Evolutionary conservation across 2,113 vertebrate species (phyloP).

Genomic region (Acinonyx jubatus): DNA sequence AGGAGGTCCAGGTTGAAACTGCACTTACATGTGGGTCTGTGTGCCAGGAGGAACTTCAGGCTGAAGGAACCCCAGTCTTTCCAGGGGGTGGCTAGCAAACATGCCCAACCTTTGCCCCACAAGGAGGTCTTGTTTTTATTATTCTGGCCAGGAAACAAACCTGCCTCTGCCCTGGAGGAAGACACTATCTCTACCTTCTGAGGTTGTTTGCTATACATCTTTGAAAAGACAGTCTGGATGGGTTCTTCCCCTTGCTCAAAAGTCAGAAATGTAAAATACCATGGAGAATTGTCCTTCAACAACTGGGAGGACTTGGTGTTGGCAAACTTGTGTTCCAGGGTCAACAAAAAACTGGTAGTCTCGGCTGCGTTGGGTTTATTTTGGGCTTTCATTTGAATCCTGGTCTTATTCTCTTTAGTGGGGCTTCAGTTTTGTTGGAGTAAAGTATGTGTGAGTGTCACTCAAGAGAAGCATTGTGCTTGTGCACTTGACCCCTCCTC

Average conservation of each 20-base stretch:
- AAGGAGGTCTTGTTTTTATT: not conserved
- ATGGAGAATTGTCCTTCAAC: not conserved
- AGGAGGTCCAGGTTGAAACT: not conserved
- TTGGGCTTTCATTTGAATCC: not conserved
- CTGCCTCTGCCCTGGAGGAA: not conserved
- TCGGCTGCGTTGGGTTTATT: not conserved
- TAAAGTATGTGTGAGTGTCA: not conserved
- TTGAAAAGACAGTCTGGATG: not conserved
- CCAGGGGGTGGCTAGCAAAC: not conserved
- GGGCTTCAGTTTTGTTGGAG: not conserved
- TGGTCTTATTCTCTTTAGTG: not conserved
- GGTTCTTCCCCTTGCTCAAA: conserved; percentile 4
- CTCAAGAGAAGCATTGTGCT: not conserved
- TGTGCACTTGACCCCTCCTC: not conserved
- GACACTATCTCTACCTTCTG: not conserved
- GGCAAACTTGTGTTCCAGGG: not conserved
- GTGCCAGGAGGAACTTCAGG: not conserved
- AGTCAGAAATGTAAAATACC: not conserved
- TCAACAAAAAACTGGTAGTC: not conserved
- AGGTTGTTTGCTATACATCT: conserved; percentile 1
- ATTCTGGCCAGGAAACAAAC: conserved; percentile 23
- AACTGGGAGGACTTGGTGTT: not conserved
- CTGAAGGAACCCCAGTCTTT: not conserved
- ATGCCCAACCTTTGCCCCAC: not conserved
- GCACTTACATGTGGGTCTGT: not conserved